Evolutionary conservation across 2,888 invertebrate species (phyloP).

Genomic region (Lumbricus terrestris): DNA sequence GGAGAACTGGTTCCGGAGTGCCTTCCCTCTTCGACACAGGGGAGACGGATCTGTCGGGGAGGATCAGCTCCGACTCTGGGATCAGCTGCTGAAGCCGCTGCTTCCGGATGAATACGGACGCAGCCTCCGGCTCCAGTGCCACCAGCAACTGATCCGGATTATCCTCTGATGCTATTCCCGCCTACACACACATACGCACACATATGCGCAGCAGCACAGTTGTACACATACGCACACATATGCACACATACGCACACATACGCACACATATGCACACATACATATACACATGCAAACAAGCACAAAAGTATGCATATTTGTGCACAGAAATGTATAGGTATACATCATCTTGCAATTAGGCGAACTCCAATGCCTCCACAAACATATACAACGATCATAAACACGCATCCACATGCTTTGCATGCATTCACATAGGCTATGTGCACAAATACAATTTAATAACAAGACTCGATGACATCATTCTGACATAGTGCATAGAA

Average conservation of each 20-base stretch:
- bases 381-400: too few species aligned
- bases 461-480: too few species aligned
- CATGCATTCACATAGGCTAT: too few species aligned
- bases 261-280: too few species aligned
- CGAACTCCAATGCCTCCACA: too few species aligned
- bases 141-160: constrained; percentile 63
- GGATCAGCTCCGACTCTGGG: constrained; percentile 23
- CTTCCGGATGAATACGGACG: constrained; percentile 64
- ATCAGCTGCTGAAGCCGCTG: constrained; percentile 60
- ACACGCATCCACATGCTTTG: too few species aligned
- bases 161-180: constrained; percentile 61
- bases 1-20: constrained; percentile 16
- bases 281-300: too few species aligned
- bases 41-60: neutral
- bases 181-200: constrained; percentile 50
- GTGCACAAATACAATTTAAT: too few species aligned
- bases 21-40: neutral
- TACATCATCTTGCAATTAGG: too few species aligned
- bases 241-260: neutral
- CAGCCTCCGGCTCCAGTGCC: constrained; percentile 66
- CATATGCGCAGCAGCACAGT: too few species aligned
- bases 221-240: neutral
- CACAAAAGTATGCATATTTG: neutral
- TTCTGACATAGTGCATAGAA: too few species aligned
- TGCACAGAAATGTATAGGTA: too few species aligned